Evolutionary conservation across 2,888 invertebrate genomes (phyloP).

Genomic region (Callyntrura guangdongensis): DNA sequence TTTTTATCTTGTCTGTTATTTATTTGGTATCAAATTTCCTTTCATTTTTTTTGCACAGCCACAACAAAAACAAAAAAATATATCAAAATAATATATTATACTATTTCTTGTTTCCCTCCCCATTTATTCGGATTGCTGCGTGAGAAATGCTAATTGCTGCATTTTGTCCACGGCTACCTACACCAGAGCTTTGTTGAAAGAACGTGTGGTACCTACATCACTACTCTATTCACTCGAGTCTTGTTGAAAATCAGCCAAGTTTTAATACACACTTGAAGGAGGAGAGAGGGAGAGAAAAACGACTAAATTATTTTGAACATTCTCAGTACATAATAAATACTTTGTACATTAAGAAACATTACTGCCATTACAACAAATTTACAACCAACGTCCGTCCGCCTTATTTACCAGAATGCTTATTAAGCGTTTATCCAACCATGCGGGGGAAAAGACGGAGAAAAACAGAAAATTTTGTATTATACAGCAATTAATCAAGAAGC

Average conservation of each 20-base stretch:
- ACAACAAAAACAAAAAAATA: background rate
- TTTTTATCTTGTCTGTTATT: background rate
- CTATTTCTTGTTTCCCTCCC: background rate
- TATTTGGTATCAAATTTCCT: conserved; percentile 45
- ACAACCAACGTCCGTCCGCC: conserved; percentile 43
- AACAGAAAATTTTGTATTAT: background rate
- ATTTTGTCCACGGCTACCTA: conserved; percentile 20
- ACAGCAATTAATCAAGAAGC: conserved; percentile 44
- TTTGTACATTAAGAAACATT: conserved; percentile 15
- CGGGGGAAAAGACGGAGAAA: too few species aligned
- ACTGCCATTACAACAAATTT: background rate
- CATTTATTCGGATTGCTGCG: background rate
- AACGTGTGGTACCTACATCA: too few species aligned
- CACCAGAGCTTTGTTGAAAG: background rate
- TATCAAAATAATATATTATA: background rate
- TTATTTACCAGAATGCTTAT: background rate
- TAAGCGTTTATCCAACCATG: too few species aligned
- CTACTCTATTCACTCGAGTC: too few species aligned
- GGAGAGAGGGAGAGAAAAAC: background rate
- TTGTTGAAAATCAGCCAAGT: conserved; percentile 26
- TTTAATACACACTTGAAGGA: background rate
- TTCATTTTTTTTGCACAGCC: background rate
- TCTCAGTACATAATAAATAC: conserved; percentile 32
- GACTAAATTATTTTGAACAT: too few species aligned
- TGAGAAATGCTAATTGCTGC: conserved; percentile 63